A percentile compares a stretch with the other conserved stretches of the same genome.
phyloP scores from a whole-genome alignment of 2,797 vertebrate genomes.

The Coluber constrictor region DNA sequence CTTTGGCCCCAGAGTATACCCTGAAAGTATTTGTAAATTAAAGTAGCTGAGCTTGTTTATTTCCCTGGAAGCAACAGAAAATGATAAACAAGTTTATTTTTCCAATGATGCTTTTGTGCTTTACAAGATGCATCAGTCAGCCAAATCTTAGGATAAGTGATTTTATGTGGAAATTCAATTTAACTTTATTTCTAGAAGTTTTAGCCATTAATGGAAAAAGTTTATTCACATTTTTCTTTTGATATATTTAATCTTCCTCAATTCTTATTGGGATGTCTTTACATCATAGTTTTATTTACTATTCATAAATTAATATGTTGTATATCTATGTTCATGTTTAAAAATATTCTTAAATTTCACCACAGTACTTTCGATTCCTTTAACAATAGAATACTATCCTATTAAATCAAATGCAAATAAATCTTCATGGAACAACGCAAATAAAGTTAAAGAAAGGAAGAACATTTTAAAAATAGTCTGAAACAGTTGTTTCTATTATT shows the following conservation, averaged over 20 bases:
- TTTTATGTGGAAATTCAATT: background rate
- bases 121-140: background rate
- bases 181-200: background rate
- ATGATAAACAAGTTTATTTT: constrained; percentile 1
- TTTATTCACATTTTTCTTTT: background rate
- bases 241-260: background rate
- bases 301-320: background rate
- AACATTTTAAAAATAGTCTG: background rate
- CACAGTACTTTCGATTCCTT: background rate
- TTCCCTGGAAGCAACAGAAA: background rate
- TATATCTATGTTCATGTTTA: background rate
- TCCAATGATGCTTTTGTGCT: background rate
- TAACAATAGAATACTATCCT: background rate
- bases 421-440: background rate
- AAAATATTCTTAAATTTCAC: background rate
- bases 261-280: background rate
- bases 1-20: background rate
- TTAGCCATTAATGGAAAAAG: background rate
- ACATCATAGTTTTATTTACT: background rate
- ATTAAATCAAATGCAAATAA: background rate
- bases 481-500: background rate
- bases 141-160: background rate
- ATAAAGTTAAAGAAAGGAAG: background rate
- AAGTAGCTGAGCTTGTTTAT: background rate
- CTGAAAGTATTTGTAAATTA: constrained; percentile 4